Percentiles rank a stretch among this genome's conserved stretches.
Evolutionary conservation across 2,888 invertebrate species (phyloP).

Genomic region (Ochropacha duplaris): DNA sequence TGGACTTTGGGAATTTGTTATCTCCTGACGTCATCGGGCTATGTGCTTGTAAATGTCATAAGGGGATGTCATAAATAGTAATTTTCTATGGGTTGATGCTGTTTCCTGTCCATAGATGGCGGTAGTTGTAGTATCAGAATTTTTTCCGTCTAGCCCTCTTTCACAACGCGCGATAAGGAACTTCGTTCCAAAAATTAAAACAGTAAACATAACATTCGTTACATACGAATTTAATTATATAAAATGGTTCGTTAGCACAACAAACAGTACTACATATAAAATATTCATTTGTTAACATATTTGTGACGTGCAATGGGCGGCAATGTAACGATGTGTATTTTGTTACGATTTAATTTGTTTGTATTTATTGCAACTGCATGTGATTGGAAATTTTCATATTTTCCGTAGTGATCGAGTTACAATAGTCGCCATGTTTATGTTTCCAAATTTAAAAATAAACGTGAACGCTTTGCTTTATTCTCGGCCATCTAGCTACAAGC

Average conservation of each 20-base stretch:
- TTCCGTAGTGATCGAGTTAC: not conserved
- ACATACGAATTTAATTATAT: conserved; percentile 8
- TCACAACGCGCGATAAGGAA: too few species aligned
- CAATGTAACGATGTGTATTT: not conserved
- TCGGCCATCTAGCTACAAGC: too few species aligned
- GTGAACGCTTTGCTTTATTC: too few species aligned
- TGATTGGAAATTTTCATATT: not conserved
- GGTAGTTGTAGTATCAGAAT: too few species aligned
- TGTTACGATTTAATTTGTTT: not conserved
- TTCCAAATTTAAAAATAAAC: too few species aligned
- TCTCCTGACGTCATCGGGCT: not conserved
- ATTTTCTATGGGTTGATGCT: too few species aligned
- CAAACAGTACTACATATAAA: conserved; percentile 20
- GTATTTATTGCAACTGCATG: not conserved
- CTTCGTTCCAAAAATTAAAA: too few species aligned
- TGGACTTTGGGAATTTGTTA: conserved; percentile 2
- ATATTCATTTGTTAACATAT: not conserved
- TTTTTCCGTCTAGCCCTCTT: too few species aligned
- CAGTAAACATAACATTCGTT: not conserved
- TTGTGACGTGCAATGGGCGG: not conserved
- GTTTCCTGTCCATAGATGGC: too few species aligned
- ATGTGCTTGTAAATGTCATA: not conserved
- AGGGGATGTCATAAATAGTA: too few species aligned
- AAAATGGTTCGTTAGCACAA: conserved; percentile 31
- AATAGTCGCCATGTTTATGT: too few species aligned